phyloP scores from a whole-genome alignment of 2,113 vertebrate genomes.

The Origma solitaria region DNA sequence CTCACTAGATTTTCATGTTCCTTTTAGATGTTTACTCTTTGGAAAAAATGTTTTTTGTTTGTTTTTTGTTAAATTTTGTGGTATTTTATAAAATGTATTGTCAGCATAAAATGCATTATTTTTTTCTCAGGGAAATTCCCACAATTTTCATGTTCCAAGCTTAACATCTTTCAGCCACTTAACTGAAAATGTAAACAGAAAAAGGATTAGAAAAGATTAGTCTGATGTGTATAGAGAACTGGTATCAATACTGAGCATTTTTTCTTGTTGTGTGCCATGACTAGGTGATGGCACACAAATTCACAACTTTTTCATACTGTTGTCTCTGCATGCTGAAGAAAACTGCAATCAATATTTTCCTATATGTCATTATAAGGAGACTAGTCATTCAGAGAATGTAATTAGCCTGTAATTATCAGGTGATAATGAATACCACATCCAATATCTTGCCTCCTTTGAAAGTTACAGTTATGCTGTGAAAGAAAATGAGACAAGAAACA shows the following conservation, averaged over 20 bases:
- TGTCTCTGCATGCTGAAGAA: constrained; percentile 4
- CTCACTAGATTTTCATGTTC: background rate
- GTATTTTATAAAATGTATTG: background rate
- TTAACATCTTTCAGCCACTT: background rate
- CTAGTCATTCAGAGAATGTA: constrained; percentile 62
- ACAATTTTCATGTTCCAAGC: background rate
- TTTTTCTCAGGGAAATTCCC: background rate
- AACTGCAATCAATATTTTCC: constrained; percentile 63
- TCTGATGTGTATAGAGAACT: background rate
- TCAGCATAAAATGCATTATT: background rate
- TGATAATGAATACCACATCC: constrained; percentile 68
- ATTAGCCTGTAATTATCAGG: constrained; percentile 73
- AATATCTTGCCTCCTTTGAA: constrained; percentile 58
- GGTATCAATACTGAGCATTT: background rate
- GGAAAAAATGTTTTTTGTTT: background rate
- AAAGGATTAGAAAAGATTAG: constrained; percentile 24
- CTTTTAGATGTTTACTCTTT: background rate
- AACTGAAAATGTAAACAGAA: background rate
- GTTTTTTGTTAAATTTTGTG: background rate
- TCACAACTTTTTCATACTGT: constrained; percentile 3
- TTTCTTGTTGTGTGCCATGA: background rate
- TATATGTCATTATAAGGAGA: constrained; percentile 61
- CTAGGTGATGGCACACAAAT: constrained; percentile 28
- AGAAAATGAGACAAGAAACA: constrained; percentile 30
- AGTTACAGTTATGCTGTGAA: constrained; percentile 31